Evolutionary conservation across 1,140 invertebrate species (phyloP).

Genomic region (Tribolium madens): DNA sequence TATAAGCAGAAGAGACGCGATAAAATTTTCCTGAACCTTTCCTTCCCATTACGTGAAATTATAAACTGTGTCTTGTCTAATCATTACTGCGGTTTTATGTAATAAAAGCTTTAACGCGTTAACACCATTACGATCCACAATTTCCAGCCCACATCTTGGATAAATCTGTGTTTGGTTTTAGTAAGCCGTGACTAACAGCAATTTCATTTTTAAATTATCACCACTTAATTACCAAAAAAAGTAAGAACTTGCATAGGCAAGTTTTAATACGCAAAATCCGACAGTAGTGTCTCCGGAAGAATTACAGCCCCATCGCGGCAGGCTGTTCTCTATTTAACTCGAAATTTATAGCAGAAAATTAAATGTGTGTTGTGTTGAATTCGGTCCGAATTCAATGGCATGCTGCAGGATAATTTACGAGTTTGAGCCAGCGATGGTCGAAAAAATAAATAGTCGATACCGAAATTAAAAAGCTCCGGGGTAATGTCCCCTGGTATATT

Average conservation of each 20-base stretch:
- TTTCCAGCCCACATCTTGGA: neutral
- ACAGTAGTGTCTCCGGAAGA: conserved; percentile 43
- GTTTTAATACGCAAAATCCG: conserved; percentile 51
- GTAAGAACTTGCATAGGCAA: no score
- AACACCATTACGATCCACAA: conserved; percentile 8
- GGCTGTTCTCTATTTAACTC: conserved; percentile 52
- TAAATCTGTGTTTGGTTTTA: neutral
- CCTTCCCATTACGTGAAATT: neutral
- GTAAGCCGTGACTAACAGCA: no score
- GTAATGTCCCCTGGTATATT: conserved; percentile 29
- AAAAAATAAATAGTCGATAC: conserved; percentile 48
- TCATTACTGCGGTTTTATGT: conserved; percentile 4
- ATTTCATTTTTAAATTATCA: no score
- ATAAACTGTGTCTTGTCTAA: neutral
- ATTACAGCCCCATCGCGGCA: conserved; percentile 41
- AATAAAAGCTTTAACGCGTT: conserved; percentile 25
- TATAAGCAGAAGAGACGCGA: neutral
- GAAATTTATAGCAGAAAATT: conserved; percentile 56
- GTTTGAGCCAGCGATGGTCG: conserved; percentile 33
- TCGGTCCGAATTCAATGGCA: conserved; percentile 50
- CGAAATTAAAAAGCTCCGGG: conserved; percentile 44
- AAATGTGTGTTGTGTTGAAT: conserved; percentile 53
- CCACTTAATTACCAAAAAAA: no score
- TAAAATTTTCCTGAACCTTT: conserved; percentile 17
- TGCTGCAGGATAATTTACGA: conserved; percentile 50